A percentile compares a stretch with the other conserved stretches of the same genome.
Evolutionary conservation across 1,140 invertebrate genomes (phyloP).

Genomic region (Drosophila eugracilis): DNA sequence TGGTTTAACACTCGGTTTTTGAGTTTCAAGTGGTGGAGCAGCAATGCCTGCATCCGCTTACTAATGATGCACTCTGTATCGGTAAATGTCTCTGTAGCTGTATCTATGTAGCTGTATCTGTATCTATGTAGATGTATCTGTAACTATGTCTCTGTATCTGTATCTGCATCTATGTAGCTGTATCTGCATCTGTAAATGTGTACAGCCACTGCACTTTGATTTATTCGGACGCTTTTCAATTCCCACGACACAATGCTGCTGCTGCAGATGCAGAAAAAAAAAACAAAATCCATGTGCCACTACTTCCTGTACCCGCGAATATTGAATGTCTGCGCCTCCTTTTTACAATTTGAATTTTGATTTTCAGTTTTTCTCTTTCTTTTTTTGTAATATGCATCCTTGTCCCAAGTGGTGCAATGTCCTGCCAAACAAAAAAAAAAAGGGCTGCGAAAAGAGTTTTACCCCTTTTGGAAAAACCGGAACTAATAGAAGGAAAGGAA

Average conservation of each 20-base stretch:
- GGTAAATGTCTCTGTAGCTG: not conserved
- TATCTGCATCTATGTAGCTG: conserved; percentile 26
- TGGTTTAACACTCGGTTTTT: conserved; percentile 9
- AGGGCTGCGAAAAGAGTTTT: conserved; percentile 75
- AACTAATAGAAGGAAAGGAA: conserved; percentile 81
- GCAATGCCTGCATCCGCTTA: conserved; percentile 76
- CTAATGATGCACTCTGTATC: conserved; percentile 66
- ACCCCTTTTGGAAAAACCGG: conserved; percentile 71
- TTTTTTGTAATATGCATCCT: conserved; percentile 73
- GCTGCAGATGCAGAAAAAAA: too few species aligned
- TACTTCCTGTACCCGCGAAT: conserved; percentile 82
- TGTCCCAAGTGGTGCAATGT: conserved; percentile 72
- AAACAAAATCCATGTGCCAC: conserved; percentile 50
- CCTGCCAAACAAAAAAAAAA: conserved; percentile 32
- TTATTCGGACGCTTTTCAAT: conserved; percentile 63
- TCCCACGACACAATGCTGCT: conserved; percentile 63
- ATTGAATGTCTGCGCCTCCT: conserved; percentile 57
- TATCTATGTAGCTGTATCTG: conserved; percentile 7
- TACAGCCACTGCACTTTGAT: conserved; percentile 66
- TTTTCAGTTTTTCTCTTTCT: too few species aligned
- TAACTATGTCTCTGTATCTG: not conserved
- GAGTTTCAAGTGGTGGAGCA: conserved; percentile 58
- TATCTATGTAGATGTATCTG: conserved; percentile 5
- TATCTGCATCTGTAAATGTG: not conserved
- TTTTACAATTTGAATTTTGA: conserved; percentile 17